Percentiles rank a stretch among this genome's conserved stretches.
Evolutionary conservation across 2,888 invertebrate species (phyloP).

Genomic region (Podabrus alpinus): DNA sequence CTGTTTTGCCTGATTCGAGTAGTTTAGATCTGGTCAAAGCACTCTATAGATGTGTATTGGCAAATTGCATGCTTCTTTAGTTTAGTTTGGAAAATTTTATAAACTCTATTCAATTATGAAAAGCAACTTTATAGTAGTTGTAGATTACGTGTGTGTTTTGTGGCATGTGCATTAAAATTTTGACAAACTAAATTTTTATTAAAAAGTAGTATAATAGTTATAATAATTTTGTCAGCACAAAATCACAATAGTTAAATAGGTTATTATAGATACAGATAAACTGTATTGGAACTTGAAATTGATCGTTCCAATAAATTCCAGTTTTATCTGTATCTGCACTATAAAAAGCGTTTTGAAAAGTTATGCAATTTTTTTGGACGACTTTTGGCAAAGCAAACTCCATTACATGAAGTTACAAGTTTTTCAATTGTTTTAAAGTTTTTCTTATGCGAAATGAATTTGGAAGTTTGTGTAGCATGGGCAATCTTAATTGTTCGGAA

Average conservation of each 20-base stretch:
- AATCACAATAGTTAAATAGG: neutral
- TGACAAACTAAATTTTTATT: neutral
- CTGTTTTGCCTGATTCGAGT: slow-evolving; percentile 43
- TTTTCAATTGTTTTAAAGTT: neutral
- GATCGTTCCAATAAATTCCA: neutral
- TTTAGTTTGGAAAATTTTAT: slow-evolving; percentile 8
- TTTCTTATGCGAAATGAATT: too few species aligned
- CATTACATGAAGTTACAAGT: neutral
- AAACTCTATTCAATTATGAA: neutral
- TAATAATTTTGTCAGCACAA: neutral
- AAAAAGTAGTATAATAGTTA: neutral
- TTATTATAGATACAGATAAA: neutral
- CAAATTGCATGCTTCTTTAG: slow-evolving; percentile 38
- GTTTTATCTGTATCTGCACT: neutral
- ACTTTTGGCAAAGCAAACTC: neutral
- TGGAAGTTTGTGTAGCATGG: too few species aligned
- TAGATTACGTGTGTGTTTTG: slow-evolving; percentile 36
- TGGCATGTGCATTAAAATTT: neutral
- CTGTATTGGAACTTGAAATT: neutral
- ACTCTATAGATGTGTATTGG: slow-evolving; percentile 56
- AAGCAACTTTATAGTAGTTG: slow-evolving; percentile 24
- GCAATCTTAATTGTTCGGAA: too few species aligned
- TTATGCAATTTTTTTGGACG: neutral
- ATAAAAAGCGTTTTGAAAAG: neutral
- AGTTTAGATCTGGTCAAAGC: slow-evolving; percentile 40